phyloP scores from a whole-genome alignment of 1,140 invertebrate genomes.

The Protaetia brevitarsis region DNA sequence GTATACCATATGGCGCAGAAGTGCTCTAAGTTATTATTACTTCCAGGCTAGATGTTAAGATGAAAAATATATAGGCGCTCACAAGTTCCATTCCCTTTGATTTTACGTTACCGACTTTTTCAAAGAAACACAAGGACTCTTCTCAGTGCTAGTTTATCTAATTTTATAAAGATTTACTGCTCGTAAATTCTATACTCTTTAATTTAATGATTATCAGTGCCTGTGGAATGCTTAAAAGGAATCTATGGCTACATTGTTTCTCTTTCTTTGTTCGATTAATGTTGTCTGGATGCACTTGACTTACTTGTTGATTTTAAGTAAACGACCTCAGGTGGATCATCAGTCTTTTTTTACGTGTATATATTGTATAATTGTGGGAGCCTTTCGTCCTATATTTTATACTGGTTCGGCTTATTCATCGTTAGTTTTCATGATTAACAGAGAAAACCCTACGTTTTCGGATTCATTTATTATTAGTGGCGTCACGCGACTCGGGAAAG shows the following conservation, averaged over 20 bases:
- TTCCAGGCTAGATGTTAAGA: neutral
- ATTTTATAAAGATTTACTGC: slow-evolving; percentile 22
- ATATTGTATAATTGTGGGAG: neutral
- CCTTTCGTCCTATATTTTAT: neutral
- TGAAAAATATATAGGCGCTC: neutral
- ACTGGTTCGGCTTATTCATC: neutral
- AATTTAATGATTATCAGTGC: slow-evolving; percentile 20
- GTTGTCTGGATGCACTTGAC: no score
- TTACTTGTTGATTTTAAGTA: slow-evolving; percentile 3
- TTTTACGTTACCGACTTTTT: slow-evolving; percentile 12
- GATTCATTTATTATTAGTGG: slow-evolving; percentile 28
- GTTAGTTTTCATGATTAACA: slow-evolving; percentile 20
- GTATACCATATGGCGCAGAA: no score
- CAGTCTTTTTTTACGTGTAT: neutral
- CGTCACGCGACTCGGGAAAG: slow-evolving; percentile 28
- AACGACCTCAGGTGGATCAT: neutral
- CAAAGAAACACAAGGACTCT: slow-evolving; percentile 12
- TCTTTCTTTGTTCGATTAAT: slow-evolving; percentile 13
- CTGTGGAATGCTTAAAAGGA: neutral
- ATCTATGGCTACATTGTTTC: neutral
- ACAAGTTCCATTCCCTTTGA: slow-evolving; percentile 17
- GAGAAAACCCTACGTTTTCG: slow-evolving; percentile 21
- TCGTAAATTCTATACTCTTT: slow-evolving; percentile 20
- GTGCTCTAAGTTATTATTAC: neutral
- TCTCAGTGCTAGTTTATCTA: slow-evolving; percentile 15